Base-by-base conservation (phyloP, 1,140 invertebrate species). In the Oryctes rhinoceros region DNA sequence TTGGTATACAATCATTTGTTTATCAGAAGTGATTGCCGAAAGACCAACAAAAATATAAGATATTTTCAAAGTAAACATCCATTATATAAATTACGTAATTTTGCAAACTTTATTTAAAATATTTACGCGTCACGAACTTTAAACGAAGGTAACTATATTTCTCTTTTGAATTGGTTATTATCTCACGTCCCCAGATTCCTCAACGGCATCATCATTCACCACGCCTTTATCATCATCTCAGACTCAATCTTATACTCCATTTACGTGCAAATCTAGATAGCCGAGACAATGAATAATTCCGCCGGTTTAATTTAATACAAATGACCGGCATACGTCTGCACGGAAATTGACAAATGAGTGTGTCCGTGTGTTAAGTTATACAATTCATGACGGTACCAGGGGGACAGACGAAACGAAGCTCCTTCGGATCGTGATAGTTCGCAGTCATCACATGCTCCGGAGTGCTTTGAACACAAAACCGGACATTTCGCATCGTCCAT, bases 291-390 rank as follows among this genome's bases (percentile, higher is more conserved):
- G 53, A 62, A 62, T 62, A 62, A 62, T 62, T 62, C 53, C 53
- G 20, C 53, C 15, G 53, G 53, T 62, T 18, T 62, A 62, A 62
- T 62, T 62, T 62, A 62, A 62, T 62, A 62, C 53, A 62, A 62
- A 62, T 62, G 53, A 62, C 53, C 53, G 53, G 53, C 53, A 62
- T 62, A 62, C 15, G 53, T 62, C 53, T 62, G 53, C 13, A n/a
- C 15, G 53, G 20, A 62, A 62, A 18, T 62, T 62, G 53, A 62
- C 53, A 62, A 62, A 62, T 62, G 53, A 62, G 53, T 20, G 53
- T 62, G 53, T 62, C 53, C 53, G 15, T 20, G 15, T 20, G 15
- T 62, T 62, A 62, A 7, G 39, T 44, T 44, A 44, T 44, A 44
- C 39, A 44, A 10, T 44, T 44, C 5, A 44, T 44, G 39, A 4